These are phyloP conservation scores for Parnassius glacialis DNA, from an alignment of 2,888 invertebrate species.

Conservation along the genomic window DNA sequence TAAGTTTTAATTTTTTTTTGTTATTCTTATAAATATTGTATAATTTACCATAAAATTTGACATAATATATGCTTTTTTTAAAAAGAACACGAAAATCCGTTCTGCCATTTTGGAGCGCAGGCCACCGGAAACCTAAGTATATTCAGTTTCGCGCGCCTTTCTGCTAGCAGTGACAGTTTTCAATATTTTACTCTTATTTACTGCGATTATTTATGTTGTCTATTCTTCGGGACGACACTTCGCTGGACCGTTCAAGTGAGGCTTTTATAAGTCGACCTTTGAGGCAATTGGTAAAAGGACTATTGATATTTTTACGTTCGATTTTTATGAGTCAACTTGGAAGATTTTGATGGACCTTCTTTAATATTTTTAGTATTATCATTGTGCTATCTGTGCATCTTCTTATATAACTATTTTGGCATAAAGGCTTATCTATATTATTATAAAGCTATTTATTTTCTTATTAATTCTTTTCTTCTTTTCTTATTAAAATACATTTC, in stretches of 20 bases:
- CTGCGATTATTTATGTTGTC: slow-evolving; percentile 75
- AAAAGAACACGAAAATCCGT: slow-evolving; percentile 69
- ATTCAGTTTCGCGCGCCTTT: slow-evolving; percentile 76
- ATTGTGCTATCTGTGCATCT: too few species aligned
- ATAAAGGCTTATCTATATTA: too few species aligned
- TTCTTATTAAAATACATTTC: too few species aligned
- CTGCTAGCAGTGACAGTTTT: slow-evolving; percentile 76
- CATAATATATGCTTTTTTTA: slow-evolving; percentile 34
- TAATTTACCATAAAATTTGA: too few species aligned
- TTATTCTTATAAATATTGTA: too few species aligned
- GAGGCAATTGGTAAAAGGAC: slow-evolving; percentile 4
- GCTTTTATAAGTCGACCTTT: slow-evolving; percentile 15
- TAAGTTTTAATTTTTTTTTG: too few species aligned
- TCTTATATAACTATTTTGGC: too few species aligned
- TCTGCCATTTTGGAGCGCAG: slow-evolving; percentile 73
- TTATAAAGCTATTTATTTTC: too few species aligned
- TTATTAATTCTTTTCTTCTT: too few species aligned
- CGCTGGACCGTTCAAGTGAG: slow-evolving; percentile 4
- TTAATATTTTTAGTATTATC: too few species aligned
- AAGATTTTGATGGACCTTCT: neutral
- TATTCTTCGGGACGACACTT: slow-evolving; percentile 52
- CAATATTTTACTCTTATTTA: slow-evolving; percentile 81
- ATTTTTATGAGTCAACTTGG: slow-evolving; percentile 1
- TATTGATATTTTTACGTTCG: neutral
- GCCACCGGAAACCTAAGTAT: slow-evolving; percentile 76